phyloP scores from a whole-genome alignment of 2,797 vertebrate species.

The Geotrypetes seraphini region DNA sequence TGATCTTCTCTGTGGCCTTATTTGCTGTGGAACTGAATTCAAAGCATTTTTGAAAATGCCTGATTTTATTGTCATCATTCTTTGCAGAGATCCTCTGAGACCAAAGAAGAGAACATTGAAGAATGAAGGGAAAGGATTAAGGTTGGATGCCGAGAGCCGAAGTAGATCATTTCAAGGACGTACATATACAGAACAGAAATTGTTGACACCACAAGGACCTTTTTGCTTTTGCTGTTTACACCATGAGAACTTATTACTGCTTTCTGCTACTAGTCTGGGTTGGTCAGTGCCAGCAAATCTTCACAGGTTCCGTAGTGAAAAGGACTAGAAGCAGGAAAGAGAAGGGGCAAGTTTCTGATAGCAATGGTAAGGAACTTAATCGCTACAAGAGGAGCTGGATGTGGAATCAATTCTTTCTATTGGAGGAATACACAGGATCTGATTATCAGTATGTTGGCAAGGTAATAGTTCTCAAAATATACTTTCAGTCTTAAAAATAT shows the following conservation, averaged over 20 bases:
- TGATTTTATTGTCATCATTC: slow-evolving; percentile 36
- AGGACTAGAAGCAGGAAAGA: slow-evolving; percentile 67
- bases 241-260: slow-evolving; percentile 62
- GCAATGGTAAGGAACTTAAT: slow-evolving; percentile 57
- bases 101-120: slow-evolving; percentile 31
- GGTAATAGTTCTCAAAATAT: slow-evolving; percentile 55
- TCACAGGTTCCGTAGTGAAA: slow-evolving; percentile 45
- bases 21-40: slow-evolving; percentile 20
- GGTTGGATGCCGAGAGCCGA: slow-evolving; percentile 29
- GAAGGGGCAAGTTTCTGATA: slow-evolving; percentile 49
- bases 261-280: slow-evolving; percentile 59
- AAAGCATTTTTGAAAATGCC: slow-evolving; percentile 38
- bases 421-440: slow-evolving; percentile 86
- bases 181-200: no score
- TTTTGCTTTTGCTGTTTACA: slow-evolving; percentile 11
- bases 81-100: slow-evolving; percentile 51
- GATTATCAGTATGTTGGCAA: slow-evolving; percentile 90
- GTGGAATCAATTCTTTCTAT: slow-evolving; percentile 96
- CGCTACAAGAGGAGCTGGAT: slow-evolving; percentile 92
- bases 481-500: no score
- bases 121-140: slow-evolving; percentile 36
- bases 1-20: slow-evolving; percentile 16
- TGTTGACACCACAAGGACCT: background rate
- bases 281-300: slow-evolving; percentile 46
- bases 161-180: slow-evolving; percentile 16